Conservation (phyloP, 1,140 invertebrate species). For the Himalopsyche phryganea region DNA sequence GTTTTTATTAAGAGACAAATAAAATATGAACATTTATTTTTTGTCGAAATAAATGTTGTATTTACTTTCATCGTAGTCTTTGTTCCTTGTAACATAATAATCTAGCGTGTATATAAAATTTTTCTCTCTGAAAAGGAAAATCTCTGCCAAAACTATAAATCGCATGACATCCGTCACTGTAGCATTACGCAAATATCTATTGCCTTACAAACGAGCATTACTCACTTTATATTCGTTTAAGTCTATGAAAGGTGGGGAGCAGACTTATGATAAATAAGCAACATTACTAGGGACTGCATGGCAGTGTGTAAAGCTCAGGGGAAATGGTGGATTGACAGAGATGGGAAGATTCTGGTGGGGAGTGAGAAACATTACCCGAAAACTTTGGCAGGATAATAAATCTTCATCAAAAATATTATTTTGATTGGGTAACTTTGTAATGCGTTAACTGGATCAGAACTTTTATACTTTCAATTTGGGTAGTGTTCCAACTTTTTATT, state of each 20-base stretch:
- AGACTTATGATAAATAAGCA: conserved; percentile 33
- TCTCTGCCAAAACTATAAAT: neutral
- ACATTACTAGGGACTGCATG: conserved; percentile 22
- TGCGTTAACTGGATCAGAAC: conserved; percentile 30
- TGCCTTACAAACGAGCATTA: conserved; percentile 28
- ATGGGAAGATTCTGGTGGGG: neutral
- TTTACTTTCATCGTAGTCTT: no score
- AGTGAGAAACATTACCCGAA: conserved; percentile 10
- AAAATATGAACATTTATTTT: no score
- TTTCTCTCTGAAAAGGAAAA: no score
- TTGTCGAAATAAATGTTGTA: no score
- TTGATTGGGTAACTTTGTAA: conserved; percentile 32
- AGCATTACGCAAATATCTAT: conserved; percentile 29
- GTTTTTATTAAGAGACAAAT: no score
- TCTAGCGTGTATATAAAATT: no score
- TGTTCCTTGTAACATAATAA: no score
- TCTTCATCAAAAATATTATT: conserved; percentile 35
- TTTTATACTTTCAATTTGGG: conserved; percentile 25
- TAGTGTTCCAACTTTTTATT: conserved; percentile 9
- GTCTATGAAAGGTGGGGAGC: conserved; percentile 22
- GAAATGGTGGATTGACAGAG: conserved; percentile 23
- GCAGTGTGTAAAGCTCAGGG: conserved; percentile 12
- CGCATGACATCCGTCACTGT: conserved; percentile 22
- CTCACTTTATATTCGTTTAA: conserved; percentile 35
- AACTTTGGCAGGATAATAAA: conserved; percentile 28